Base-by-base conservation (phyloP, 2,888 invertebrate species). In the Lasioglossum lativentre region DNA sequence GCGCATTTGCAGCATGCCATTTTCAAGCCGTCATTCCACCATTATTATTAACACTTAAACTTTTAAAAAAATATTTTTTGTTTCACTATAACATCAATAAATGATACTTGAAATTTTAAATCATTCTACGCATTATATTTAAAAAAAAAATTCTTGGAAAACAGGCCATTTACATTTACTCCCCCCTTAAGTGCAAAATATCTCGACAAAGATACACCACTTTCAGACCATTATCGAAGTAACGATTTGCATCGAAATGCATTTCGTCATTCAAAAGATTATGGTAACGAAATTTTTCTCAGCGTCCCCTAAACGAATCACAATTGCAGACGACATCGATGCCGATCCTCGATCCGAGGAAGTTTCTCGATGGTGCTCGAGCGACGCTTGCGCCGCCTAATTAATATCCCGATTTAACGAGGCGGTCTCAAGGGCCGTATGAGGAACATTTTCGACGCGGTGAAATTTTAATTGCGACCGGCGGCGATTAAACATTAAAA, bases 391-490 rank as follows among this genome's bases (percentile, higher is more conserved):
- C 71, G 68, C 14, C 34, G 70, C 47, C 63, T 86, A 87, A 87
- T 86, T 87, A 84, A 86, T 87, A 73, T 73, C 42, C 63, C 45
- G 78, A 80, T 68, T 82, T 78, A 82, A 84, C 84, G 84, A 80
- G 73, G 75, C 78, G 75, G 73, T 63, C 52, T 82, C 76, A 63
- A 85, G 79, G 23, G 40, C 12, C 77, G 68, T 75, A 72, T 75
- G 81, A 84, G 78, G 80, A 85, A 85, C 79, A 77, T 77, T 70
- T 79, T 68, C 75, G 74, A 42, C 86, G 76, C 76, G 73, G 73
- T 76, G 81, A 86, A 88, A 88, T 89, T 89, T 89, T 88, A 87
- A 89, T 89, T 87, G 84, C 87, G 80, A 59, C 75, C 56, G 75
- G 38, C 80, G 70, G 27, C 83, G 78, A 86, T 86, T 86, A 83